Base-by-base conservation (phyloP, 2,888 invertebrate species). In the Xanthorhoe designata region DNA sequence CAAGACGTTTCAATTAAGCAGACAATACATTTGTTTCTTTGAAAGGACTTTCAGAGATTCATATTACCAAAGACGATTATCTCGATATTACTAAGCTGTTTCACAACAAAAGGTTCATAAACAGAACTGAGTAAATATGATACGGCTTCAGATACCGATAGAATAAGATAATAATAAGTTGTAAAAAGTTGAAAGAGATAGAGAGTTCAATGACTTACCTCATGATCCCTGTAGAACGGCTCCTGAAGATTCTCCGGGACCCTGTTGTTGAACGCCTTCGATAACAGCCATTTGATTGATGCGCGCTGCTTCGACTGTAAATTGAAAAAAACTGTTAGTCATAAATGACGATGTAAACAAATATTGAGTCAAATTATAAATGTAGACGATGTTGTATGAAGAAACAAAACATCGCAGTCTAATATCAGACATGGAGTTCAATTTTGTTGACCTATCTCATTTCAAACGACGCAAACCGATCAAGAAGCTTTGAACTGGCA, bases 191-290 rank as follows among this genome's bases (percentile, higher is more conserved):
- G 18, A 17, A 51, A 51, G 35, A 53, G 7, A 24, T 9, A 29
- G n/a, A 19, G 38, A 59, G 10, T 57, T 45, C 13, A 17, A 42
- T 3, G 76, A 50, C 85, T 94, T 87, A 97, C 98, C 96, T 98
- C 98, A 94, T 98, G 97, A 94, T 98, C 98, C 86, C 97, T 95
- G 92, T 98, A 99, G 93, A 98, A 98, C 69, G 98, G 98, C 89
- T 98, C 98, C 86, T 95, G 96, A 75, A 98, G 95, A 91, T 98
- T 98, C 85, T 97, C 97, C 79, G 98, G 98, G 89, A 97, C 97
- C 94, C 96, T 95, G 94, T 98, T 98, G 94, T 98, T 98, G 95
- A 97, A 98, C 73, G 98, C 98, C 95, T 99, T 99, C 80, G 98
- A 97, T 77, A 99, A 94, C 81, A 99, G 96, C 99, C 99, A 99